Percentiles rank a stretch among this genome's conserved stretches.
Evolutionary conservation across 2,888 invertebrate genomes (phyloP).

Genomic region (Habroteleia sp.): DNA sequence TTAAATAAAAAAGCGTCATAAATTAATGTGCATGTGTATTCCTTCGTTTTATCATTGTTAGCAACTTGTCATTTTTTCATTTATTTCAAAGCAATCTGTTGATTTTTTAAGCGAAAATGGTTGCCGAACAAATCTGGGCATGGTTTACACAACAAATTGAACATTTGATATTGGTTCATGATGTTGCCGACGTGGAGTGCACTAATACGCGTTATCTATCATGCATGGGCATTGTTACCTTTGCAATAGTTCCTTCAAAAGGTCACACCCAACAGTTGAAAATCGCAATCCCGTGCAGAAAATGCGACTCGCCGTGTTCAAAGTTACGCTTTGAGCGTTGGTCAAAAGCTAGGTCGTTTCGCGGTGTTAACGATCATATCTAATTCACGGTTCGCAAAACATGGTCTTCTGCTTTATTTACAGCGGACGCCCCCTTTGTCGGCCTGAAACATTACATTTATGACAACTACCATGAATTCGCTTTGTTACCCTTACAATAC

Average conservation of each 20-base stretch:
- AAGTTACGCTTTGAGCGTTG: conserved; percentile 64
- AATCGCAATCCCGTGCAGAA: conserved; percentile 60
- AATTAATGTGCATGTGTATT: no score
- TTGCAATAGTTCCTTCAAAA: conserved; percentile 31
- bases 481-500: background rate
- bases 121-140: conserved; percentile 10
- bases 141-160: conserved; percentile 14
- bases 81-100: background rate
- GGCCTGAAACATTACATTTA: conserved; percentile 9
- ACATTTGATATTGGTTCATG: conserved; percentile 4
- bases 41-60: no score
- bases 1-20: no score
- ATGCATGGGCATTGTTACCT: conserved; percentile 24
- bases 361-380: conserved; percentile 61
- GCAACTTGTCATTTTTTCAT: no score
- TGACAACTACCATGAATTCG: background rate
- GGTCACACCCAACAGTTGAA: conserved; percentile 39
- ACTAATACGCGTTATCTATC: conserved; percentile 28
- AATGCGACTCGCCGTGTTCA: conserved; percentile 46
- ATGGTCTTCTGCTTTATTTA: conserved; percentile 42
- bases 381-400: conserved; percentile 59
- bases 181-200: background rate
- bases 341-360: conserved; percentile 59
- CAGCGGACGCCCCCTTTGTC: conserved; percentile 15
- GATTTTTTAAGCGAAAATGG: conserved; percentile 7